phyloP scores from a whole-genome alignment of 1,140 invertebrate species.

The Drosophila quadrilineata region DNA sequence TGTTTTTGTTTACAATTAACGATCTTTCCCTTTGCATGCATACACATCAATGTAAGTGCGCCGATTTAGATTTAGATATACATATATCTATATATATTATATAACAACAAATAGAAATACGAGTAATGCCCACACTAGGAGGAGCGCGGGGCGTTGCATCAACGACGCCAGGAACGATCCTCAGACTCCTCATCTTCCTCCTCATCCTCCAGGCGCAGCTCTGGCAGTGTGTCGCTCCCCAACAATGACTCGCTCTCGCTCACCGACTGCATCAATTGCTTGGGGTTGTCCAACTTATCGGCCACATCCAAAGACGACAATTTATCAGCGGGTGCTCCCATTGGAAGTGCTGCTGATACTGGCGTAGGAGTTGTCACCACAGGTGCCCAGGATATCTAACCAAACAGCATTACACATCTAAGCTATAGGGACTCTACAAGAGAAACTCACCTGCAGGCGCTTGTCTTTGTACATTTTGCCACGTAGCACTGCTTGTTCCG shows the following conservation, averaged over 20 bases:
- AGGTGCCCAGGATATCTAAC: slow-evolving; percentile 78
- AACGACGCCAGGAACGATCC: slow-evolving; percentile 81
- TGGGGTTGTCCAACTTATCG: slow-evolving; percentile 44
- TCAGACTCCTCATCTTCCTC: slow-evolving; percentile 80
- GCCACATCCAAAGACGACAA: slow-evolving; percentile 6
- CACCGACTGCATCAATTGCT: slow-evolving; percentile 58
- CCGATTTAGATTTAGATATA: slow-evolving; percentile 59
- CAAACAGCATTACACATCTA: no score
- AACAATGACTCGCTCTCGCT: slow-evolving; percentile 67
- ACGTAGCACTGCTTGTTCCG: slow-evolving; percentile 80
- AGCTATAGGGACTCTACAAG: no score
- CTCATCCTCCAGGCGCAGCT: slow-evolving; percentile 78
- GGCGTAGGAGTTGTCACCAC: slow-evolving; percentile 58
- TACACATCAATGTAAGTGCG: slow-evolving; percentile 2
- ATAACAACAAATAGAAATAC: slow-evolving; percentile 73
- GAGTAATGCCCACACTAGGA: slow-evolving; percentile 39
- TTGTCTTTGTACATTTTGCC: slow-evolving; percentile 81
- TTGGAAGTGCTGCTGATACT: slow-evolving; percentile 29
- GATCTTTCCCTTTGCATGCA: slow-evolving; percentile 18
- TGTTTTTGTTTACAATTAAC: slow-evolving; percentile 35
- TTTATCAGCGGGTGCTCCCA: slow-evolving; percentile 63
- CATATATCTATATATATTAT: no score
- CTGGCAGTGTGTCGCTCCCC: slow-evolving; percentile 69
- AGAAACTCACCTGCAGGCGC: slow-evolving; percentile 69
- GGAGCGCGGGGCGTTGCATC: slow-evolving; percentile 56